phyloP scores from a whole-genome alignment of 2,888 invertebrate species.

The Micropterix aruncella region DNA sequence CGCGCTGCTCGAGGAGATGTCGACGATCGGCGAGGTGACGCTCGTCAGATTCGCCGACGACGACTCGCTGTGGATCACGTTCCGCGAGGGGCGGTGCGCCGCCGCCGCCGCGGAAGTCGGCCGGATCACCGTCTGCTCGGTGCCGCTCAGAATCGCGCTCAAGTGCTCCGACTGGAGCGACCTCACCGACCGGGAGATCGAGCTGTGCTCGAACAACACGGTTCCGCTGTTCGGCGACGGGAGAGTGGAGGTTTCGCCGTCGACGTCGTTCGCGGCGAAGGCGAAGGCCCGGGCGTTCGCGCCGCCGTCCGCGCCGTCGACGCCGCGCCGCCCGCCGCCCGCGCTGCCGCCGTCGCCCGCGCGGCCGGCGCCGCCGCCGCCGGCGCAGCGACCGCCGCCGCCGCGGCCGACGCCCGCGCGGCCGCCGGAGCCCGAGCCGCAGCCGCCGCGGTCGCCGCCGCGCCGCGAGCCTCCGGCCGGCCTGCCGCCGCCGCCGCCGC shows the following conservation, averaged over 20 bases:
- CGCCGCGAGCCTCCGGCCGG: conserved; percentile 30
- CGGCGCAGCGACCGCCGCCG: conserved; percentile 35
- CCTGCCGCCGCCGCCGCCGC: conserved; percentile 46
- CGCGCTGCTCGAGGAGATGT: conserved; percentile 63
- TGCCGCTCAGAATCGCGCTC: conserved; percentile 53
- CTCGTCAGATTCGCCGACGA: conserved; percentile 80
- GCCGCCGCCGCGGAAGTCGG: conserved; percentile 51
- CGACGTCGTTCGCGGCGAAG: conserved; percentile 33
- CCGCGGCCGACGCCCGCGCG: conserved; percentile 38
- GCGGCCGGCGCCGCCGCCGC: conserved; percentile 44
- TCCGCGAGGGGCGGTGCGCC: conserved; percentile 80
- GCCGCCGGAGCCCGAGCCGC: conserved; percentile 20
- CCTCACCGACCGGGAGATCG: conserved; percentile 69
- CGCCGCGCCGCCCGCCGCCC: conserved; percentile 31
- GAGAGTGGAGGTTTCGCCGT: conserved; percentile 24
- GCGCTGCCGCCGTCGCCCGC: conserved; percentile 36
- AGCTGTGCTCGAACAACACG: conserved; percentile 73
- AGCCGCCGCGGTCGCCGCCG: conserved; percentile 20
- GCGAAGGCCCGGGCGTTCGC: conserved; percentile 47
- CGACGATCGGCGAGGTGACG: conserved; percentile 79
- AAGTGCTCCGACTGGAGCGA: conserved; percentile 80
- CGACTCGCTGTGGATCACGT: conserved; percentile 78
- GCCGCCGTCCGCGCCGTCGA: conserved; percentile 36
- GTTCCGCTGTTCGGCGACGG: conserved; percentile 51
- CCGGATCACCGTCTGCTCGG: conserved; percentile 46